Evolutionary conservation across 2,113 vertebrate genomes (phyloP), one percentile per base, ranked within the genome.

Genomic region (Notothenia rossii): DNA sequence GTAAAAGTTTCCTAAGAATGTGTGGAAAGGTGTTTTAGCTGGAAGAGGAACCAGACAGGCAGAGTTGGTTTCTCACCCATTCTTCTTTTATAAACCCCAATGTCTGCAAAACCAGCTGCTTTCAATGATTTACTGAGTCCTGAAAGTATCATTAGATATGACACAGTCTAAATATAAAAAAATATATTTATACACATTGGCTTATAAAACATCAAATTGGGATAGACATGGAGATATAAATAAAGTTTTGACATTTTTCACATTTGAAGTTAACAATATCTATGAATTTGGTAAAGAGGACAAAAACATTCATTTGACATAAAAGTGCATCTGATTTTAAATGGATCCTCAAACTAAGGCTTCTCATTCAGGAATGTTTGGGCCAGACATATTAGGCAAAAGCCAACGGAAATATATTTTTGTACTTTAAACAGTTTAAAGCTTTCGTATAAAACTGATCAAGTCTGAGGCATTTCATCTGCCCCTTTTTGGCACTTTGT

Each of bases 91-190:
- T 88, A 95, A 94, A 91, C 68, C 75, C 73, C 60, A 79, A 92
- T 92, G 92, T 96, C 95, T 95, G 97, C 96, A 98, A 98, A 97
- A 97, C 97, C 97, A 97, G 97, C 95, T 98, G 97, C 97, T 96
- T 96, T 84, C 67, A 81, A 85, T 54, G 43, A 78, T 72, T 75
- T 72, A 54, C 64, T 76, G 92, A 45, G 79, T 82, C 79, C 36
- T 92, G 89, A 93, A 95, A 89, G 92, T 85, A 89, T 96, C 86
- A 83, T 89, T 90, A 85, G 65, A 86, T 94, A 87, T 94, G 93
- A 89, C 96, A 96, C 93, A 92, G 95, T 96, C 95, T 90, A 91
- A 94, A 96, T 97, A 97, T 91, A 95, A 95, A 96, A 96, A 97
- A 97, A 97, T 96, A 97, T 93, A 96, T 92, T 95, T 93, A 93